These are phyloP conservation scores for Ivindomyrus marchei DNA, from an alignment of 2,113 vertebrate genomes.

Conservation along the genomic window DNA sequence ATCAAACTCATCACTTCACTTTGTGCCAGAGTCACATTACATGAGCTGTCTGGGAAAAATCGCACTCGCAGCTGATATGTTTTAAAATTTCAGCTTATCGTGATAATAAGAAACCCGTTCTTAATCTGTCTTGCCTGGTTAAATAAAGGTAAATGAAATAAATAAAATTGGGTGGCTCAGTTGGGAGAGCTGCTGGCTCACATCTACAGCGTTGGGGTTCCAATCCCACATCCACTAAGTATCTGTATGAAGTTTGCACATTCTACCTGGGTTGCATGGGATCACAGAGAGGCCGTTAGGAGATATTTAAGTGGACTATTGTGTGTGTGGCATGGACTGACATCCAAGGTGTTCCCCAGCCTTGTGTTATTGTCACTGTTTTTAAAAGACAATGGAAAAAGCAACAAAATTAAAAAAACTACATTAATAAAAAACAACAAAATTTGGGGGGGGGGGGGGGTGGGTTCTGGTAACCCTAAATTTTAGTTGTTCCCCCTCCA, in stretches of 20 bases:
- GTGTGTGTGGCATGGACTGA: not conserved
- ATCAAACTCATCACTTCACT: constrained; percentile 1
- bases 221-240: not conserved
- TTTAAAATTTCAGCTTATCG: not conserved
- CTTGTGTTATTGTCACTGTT: not conserved
- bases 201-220: not conserved
- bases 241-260: not conserved
- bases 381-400: too few species aligned
- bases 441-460: not conserved
- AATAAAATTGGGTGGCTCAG: not conserved
- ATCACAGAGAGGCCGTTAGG: not conserved
- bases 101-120: not conserved
- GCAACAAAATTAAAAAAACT: too few species aligned
- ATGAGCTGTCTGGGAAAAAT: not conserved
- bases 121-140: too few species aligned
- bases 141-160: too few species aligned
- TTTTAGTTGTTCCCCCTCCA: not conserved
- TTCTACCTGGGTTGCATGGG: not conserved
- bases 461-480: not conserved
- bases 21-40: not conserved
- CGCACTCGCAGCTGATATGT: not conserved
- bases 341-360: not conserved
- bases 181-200: not conserved
- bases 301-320: not conserved
- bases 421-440: too few species aligned